Evolutionary conservation across 2,888 invertebrate species (phyloP).

Genomic region (Epinotia demarniana): DNA sequence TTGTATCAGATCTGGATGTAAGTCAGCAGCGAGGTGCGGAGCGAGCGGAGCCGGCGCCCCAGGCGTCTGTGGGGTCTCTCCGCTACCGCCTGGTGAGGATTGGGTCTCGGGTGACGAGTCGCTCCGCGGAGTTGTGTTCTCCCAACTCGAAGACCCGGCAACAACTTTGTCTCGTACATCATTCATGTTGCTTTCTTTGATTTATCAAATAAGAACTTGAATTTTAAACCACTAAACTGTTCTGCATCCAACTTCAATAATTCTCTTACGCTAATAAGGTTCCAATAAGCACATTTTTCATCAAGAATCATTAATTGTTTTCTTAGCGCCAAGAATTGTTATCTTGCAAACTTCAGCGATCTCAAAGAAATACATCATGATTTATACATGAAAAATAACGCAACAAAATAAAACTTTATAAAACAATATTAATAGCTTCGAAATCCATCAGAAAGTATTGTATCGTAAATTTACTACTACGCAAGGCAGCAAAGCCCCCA

Average conservation of each 20-base stretch:
- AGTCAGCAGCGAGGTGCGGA: slow-evolving; percentile 76
- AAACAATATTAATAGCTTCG: slow-evolving; percentile 50
- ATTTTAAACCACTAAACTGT: slow-evolving; percentile 6
- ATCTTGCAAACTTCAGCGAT: slow-evolving; percentile 55
- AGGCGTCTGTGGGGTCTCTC: slow-evolving; percentile 84
- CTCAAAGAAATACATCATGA: slow-evolving; percentile 60
- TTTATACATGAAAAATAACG: slow-evolving; percentile 50
- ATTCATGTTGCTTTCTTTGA: slow-evolving; percentile 72
- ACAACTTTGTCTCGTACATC: slow-evolving; percentile 83
- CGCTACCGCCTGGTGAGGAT: slow-evolving; percentile 75
- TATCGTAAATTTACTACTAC: slow-evolving; percentile 68
- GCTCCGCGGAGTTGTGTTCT: slow-evolving; percentile 69
- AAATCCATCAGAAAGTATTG: slow-evolving; percentile 63
- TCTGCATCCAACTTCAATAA: slow-evolving; percentile 40
- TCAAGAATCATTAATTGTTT: slow-evolving; percentile 66
- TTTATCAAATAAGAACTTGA: slow-evolving; percentile 38
- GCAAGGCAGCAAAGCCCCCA: slow-evolving; percentile 69
- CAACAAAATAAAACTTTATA: slow-evolving; percentile 48
- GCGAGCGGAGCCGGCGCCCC: slow-evolving; percentile 84
- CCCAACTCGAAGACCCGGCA: slow-evolving; percentile 80
- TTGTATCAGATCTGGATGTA: slow-evolving; percentile 85
- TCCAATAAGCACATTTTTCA: slow-evolving; percentile 68
- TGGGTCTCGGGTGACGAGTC: slow-evolving; percentile 79
- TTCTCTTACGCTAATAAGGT: slow-evolving; percentile 59
- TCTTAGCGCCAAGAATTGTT: slow-evolving; percentile 69